Conservation (phyloP, 2,797 vertebrate genomes). For the Acrossocheilus wenchowensis region DNA sequence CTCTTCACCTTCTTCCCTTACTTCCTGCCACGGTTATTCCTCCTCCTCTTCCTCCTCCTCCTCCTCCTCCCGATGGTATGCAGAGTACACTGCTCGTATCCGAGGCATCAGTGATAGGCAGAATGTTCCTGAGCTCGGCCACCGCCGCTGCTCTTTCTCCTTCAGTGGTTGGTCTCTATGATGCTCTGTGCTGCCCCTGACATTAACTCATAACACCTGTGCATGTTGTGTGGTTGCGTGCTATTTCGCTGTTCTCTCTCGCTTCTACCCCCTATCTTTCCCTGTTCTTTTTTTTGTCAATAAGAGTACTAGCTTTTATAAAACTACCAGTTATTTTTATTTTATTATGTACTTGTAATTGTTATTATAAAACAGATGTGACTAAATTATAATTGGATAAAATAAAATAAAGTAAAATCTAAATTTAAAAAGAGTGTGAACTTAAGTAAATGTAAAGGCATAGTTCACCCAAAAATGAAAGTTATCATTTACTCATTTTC, state of each 20-base stretch:
- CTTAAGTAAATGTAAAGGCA: neutral
- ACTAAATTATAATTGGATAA: neutral
- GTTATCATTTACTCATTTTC: neutral
- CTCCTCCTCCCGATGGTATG: constrained; percentile 71
- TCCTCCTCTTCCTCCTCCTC: constrained; percentile 49
- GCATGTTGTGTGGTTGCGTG: constrained; percentile 27
- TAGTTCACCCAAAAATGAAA: neutral
- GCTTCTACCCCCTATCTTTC: constrained; percentile 46
- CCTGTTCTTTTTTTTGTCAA: neutral
- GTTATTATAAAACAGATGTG: neutral
- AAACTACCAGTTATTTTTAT: neutral
- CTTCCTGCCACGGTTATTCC: constrained; percentile 58
- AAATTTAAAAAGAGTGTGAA: neutral
- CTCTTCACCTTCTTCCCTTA: constrained; percentile 53
- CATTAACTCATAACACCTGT: constrained; percentile 17
- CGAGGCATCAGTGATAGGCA: constrained; percentile 72
- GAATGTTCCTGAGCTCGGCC: constrained; percentile 73
- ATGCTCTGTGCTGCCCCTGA: constrained; percentile 21
- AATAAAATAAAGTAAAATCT: neutral
- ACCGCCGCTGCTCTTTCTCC: constrained; percentile 72
- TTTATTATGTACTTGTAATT: neutral
- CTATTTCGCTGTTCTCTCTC: constrained; percentile 5
- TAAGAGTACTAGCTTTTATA: neutral
- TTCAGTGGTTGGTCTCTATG: constrained; percentile 76
- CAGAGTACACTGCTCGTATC: constrained; percentile 79